Conservation (phyloP, 2,113 vertebrate species). For the Oenanthe melanoleuca region DNA sequence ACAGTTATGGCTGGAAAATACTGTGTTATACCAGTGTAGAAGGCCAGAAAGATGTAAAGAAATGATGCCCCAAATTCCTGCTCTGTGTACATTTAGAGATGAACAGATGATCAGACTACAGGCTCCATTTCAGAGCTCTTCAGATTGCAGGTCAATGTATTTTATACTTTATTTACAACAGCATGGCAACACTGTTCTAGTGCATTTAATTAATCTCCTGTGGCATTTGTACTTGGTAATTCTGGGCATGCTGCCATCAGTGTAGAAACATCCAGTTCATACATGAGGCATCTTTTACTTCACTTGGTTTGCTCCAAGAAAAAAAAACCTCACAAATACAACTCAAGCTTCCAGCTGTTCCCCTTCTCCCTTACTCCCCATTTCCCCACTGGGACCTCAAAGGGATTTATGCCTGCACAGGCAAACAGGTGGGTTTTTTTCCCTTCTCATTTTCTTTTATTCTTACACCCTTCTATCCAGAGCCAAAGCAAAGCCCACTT, state of each 20-base stretch:
- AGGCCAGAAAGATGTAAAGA: not conserved
- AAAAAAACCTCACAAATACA: not conserved
- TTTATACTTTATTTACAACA: not conserved
- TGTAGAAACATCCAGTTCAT: not conserved
- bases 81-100: not conserved
- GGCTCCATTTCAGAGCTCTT: not conserved
- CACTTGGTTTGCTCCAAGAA: not conserved
- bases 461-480: not conserved
- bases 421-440: not conserved
- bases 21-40: not conserved
- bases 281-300: not conserved
- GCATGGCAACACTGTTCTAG: not conserved
- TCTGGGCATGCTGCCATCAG: not conserved
- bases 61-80: not conserved
- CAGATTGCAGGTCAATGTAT: not conserved
- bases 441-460: not conserved
- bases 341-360: not conserved
- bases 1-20: not conserved
- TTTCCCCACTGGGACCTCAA: not conserved
- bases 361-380: not conserved
- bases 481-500: not conserved
- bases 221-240: not conserved
- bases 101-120: not conserved
- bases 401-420: not conserved
- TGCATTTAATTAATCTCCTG: not conserved